Evolutionary conservation across 1,140 invertebrate species (phyloP).

Genomic region (Drosophila seguyi): DNA sequence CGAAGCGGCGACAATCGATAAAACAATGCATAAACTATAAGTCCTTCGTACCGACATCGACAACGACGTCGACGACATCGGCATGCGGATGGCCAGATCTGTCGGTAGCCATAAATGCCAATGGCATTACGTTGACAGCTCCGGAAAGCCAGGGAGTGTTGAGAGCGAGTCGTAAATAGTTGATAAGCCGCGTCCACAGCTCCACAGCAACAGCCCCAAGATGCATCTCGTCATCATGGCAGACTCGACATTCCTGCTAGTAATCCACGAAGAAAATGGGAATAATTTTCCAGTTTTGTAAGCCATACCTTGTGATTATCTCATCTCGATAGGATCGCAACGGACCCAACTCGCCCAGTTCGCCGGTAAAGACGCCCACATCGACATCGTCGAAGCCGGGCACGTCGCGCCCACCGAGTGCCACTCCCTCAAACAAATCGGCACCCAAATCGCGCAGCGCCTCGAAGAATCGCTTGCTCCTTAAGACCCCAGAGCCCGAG

Average conservation of each 20-base stretch:
- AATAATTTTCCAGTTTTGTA: background rate
- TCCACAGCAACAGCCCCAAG: constrained; percentile 25
- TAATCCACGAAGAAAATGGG: constrained; percentile 36
- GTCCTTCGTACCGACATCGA: constrained; percentile 68
- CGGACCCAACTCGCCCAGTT: constrained; percentile 83
- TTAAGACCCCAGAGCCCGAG: constrained; percentile 84
- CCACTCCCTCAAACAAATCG: constrained; percentile 84
- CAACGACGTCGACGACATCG: constrained; percentile 40
- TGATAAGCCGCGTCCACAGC: constrained; percentile 19
- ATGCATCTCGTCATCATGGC: constrained; percentile 81
- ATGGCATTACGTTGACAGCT: constrained; percentile 76
- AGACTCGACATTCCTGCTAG: constrained; percentile 69
- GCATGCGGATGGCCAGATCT: constrained; percentile 31
- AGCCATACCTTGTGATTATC: background rate
- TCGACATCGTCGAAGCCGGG: constrained; percentile 82
- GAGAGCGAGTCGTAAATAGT: constrained; percentile 65
- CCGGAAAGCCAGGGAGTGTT: constrained; percentile 56
- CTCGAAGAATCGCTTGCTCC: constrained; percentile 80
- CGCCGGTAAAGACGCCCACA: constrained; percentile 84
- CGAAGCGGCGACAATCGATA: constrained; percentile 79
- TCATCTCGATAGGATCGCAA: constrained; percentile 78
- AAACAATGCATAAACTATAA: constrained; percentile 80
- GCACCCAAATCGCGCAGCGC: constrained; percentile 80
- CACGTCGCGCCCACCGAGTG: constrained; percentile 79
- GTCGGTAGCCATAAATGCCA: constrained; percentile 68